Evolutionary conservation across 2,888 invertebrate genomes (phyloP), one percentile per base, ranked within the genome.

Genomic region (Nebria brevicollis): DNA sequence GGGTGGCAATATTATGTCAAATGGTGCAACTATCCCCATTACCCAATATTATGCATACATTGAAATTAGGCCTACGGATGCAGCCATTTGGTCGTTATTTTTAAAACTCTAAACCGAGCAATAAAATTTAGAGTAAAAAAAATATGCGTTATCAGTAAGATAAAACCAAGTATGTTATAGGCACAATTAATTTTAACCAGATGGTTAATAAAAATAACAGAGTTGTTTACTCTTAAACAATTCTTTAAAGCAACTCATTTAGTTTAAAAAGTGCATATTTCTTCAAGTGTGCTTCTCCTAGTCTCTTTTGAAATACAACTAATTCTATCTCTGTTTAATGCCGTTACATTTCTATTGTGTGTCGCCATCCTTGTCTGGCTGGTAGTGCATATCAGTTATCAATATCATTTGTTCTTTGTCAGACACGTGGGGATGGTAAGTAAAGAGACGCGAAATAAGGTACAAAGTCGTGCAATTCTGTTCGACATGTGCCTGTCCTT

Each of bases 291-390:
- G 13, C 13, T 11, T 54, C 54, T 72, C 65, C 66, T 66, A n/a
- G 72, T 78, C 73, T 65, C 78, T 78, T 78, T 78, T 41, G 54
- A 78, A 78, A 65, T 73, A 65, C 65, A 65, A 54, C 26, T 73
- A 11, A 8, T 5, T 72, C 65, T n/a, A 25, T 78, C 78, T 78
- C 66, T 73, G 72, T 78, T 42, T 66, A 73, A 78, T 80, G 75
- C 79, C 79, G 79, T 80, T 80, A 80, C 79, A 75, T 68, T 75
- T 70, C 79, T 80, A 80, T 80, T 80, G 79, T 80, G 64, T 42
- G n/a, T n/a, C 34, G 64, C 20, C 15, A 73, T 77, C 77, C 42
- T 75, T 65, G 68, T 80, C 79, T 70, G 11, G 26, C 75, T 1
- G 26, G 66, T 54, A 26, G 10, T 7, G 66, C 66, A 66, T 34